These are phyloP conservation scores for Elaphurus davidianus DNA, from an alignment of 2,113 vertebrate genomes.

Conservation along the genomic window DNA sequence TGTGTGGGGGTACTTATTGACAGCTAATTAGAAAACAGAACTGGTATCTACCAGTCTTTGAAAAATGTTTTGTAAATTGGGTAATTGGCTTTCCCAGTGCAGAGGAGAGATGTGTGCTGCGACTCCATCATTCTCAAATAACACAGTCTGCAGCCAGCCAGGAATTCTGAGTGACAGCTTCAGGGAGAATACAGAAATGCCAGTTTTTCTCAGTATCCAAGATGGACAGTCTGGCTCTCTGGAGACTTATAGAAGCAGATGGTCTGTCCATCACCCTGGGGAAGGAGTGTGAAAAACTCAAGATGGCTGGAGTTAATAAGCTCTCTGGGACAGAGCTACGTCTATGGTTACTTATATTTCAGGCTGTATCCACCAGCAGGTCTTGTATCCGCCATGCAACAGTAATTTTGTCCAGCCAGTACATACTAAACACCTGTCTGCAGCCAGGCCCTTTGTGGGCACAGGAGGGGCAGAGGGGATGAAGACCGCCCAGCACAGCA, in stretches of 20 bases:
- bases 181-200: background rate
- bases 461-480: background rate
- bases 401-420: background rate
- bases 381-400: background rate
- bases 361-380: background rate
- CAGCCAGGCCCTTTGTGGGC: background rate
- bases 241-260: conserved; percentile 65
- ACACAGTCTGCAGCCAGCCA: background rate
- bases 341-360: conserved; percentile 21
- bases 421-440: background rate
- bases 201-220: background rate
- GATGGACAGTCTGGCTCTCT: conserved; percentile 44
- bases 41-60: conserved; percentile 57
- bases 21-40: conserved; percentile 67
- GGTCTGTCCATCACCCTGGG: conserved; percentile 50
- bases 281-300: conserved; percentile 48
- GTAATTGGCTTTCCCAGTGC: conserved; percentile 52
- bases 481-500: background rate
- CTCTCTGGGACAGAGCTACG: background rate
- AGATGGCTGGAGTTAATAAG: conserved; percentile 49
- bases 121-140: background rate
- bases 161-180: conserved; percentile 50
- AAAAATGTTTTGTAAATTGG: conserved; percentile 63
- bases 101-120: background rate
- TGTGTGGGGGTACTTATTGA: background rate